phyloP scores from a whole-genome alignment of 2,113 vertebrate species.

The Perccottus glenii region DNA sequence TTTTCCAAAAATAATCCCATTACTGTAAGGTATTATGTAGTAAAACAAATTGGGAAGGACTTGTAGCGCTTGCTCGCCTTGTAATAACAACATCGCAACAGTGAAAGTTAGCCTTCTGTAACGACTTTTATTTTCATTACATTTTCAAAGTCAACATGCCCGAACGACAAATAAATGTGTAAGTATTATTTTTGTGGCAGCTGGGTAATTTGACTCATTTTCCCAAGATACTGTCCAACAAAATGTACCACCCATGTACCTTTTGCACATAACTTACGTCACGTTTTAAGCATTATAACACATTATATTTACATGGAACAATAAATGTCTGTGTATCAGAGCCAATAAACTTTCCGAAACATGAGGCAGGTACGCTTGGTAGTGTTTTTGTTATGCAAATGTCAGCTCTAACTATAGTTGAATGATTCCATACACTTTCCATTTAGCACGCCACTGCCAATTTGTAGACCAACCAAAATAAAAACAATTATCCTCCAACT shows the following conservation, averaged over 20 bases:
- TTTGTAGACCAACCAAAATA: background rate
- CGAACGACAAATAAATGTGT: slow-evolving; percentile 9
- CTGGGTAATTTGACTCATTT: background rate
- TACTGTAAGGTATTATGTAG: background rate
- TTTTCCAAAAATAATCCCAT: slow-evolving; percentile 32
- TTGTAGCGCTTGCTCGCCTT: too few relatives aligned
- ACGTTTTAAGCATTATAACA: slow-evolving; percentile 3
- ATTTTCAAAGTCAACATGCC: slow-evolving; percentile 11
- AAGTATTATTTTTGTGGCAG: slow-evolving; percentile 9
- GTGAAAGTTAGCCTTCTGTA: slow-evolving; percentile 16
- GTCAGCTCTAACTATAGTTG: background rate
- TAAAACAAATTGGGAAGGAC: slow-evolving; percentile 32
- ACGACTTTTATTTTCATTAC: slow-evolving; percentile 6
- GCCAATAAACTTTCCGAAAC: slow-evolving; percentile 31
- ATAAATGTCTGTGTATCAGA: slow-evolving; percentile 14
- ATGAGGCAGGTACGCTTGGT: background rate
- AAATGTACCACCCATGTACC: slow-evolving; percentile 4
- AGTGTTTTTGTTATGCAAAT: background rate
- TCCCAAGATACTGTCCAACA: slow-evolving; percentile 15
- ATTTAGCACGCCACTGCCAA: background rate
- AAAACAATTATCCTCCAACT: background rate
- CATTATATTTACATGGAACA: background rate
- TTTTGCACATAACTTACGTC: background rate
- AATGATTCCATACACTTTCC: background rate
- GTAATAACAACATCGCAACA: background rate